Evolutionary conservation across 2,113 vertebrate genomes (phyloP), one percentile per base, ranked within the genome.

Genomic region (Pituophis catenifer): DNA sequence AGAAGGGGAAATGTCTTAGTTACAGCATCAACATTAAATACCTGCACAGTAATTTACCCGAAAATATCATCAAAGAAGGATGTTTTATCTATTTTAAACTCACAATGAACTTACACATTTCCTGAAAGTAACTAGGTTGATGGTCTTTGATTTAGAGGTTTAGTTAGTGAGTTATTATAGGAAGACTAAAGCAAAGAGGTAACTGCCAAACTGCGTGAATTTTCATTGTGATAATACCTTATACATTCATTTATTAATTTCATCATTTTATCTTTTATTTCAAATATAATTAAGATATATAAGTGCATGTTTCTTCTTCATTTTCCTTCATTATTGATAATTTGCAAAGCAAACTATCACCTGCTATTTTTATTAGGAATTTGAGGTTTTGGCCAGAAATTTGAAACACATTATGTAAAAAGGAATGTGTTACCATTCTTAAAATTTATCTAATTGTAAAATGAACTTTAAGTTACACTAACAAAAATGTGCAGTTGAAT

Each of bases 1-100:
- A 97, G 96, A 81, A 98, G 97, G 97, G 95, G 97, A 97, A 97
- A 98, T 98, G 97, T 98, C 98, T 97, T 97, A 95, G 96, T 97
- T 98, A 97, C 95, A 97, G 97, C 96, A 97, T 97, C 97, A 98
- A 97, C 97, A 98, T 98, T 97, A 98, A 98, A 98, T 95, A 96
- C 97, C 98, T 98, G 98, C 95, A 99, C 98, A 98, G 97, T 98
- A 98, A 98, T 98, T 98, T 96, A 97, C 97, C 98, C 97, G 98
- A 98, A 95, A 93, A 44, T 62, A 88, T 33, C 57, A 8, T 54
- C 92, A 91, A 94, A 93, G 90, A 95, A 93, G 50, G 90, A 95
- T 29, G 81, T 94, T 95, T 91, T 96, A 53, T 91, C 93, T 94
- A 11, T 91, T n/a, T 44, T 29, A n/a, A 95, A 50, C 91, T 87